Conservation (phyloP, 2,888 invertebrate species). For the Sthenelais limicola region DNA sequence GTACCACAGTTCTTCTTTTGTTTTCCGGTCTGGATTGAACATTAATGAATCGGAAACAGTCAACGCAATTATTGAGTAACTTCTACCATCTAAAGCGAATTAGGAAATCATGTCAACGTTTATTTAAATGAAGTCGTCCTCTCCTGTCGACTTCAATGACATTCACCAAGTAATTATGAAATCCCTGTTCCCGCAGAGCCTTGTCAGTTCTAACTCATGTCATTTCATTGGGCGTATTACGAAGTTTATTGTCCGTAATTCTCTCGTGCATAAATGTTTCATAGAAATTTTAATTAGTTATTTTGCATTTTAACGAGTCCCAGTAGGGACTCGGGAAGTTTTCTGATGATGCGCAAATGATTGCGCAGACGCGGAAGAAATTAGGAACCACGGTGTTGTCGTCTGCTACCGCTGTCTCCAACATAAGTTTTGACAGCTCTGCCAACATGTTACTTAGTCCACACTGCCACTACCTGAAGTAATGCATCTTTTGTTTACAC, state of each 20-base stretch:
- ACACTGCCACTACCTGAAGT: slow-evolving; percentile 30
- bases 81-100: slow-evolving; percentile 39
- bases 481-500: slow-evolving; percentile 39
- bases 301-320: slow-evolving; percentile 40
- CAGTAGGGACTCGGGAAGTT: slow-evolving; percentile 31
- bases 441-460: slow-evolving; percentile 24
- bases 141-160: slow-evolving; percentile 37
- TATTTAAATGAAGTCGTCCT: slow-evolving; percentile 37
- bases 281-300: slow-evolving; percentile 40
- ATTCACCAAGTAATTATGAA: slow-evolving; percentile 38
- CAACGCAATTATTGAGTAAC: slow-evolving; percentile 40
- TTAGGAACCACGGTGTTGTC: slow-evolving; percentile 15
- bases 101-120: slow-evolving; percentile 39
- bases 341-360: slow-evolving; percentile 36
- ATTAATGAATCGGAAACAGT: slow-evolving; percentile 39
- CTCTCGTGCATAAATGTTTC: slow-evolving; percentile 38
- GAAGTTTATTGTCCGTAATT: slow-evolving; percentile 38
- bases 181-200: slow-evolving; percentile 28
- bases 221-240: slow-evolving; percentile 38
- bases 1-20: slow-evolving; percentile 24
- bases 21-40: slow-evolving; percentile 38
- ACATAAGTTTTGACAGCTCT: slow-evolving; percentile 13
- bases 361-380: slow-evolving; percentile 38
- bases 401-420: not conserved
- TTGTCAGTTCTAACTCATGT: slow-evolving; percentile 34